A percentile compares a stretch with the other conserved stretches of the same genome.
Conservation (phyloP, 2,113 vertebrate genomes). For the Tichodroma muraria region DNA sequence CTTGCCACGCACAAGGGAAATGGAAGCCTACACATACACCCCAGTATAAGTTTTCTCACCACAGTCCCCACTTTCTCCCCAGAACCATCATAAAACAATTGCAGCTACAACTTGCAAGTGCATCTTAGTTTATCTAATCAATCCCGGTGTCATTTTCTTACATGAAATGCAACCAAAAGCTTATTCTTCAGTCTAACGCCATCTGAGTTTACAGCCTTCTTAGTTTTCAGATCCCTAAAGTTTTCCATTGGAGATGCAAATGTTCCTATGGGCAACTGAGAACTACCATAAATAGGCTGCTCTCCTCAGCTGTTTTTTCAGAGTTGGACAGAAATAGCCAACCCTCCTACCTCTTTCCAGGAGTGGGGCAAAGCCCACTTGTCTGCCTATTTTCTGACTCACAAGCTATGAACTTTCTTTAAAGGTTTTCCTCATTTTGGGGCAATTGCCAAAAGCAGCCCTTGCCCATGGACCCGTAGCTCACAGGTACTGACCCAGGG, state of each 20-base stretch:
- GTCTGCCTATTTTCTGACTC: background rate
- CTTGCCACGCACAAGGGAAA: background rate
- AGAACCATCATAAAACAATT: background rate
- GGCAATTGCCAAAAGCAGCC: background rate
- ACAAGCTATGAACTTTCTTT: background rate
- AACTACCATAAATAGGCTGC: background rate
- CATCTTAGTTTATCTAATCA: background rate
- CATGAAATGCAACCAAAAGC: background rate
- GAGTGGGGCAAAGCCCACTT: background rate
- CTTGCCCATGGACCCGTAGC: background rate
- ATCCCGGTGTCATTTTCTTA: background rate
- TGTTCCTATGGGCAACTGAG: background rate
- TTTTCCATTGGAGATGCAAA: background rate
- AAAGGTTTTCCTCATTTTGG: background rate
- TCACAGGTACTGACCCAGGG: background rate
- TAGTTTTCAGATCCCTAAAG: background rate
- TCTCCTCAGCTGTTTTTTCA: background rate
- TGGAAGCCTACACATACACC: accelerated
- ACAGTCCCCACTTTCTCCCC: background rate
- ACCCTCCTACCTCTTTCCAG: background rate
- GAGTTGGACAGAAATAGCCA: background rate
- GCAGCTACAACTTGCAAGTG: background rate
- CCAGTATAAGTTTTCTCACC: background rate
- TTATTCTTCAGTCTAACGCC: background rate
- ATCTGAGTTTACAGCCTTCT: background rate